Conservation (phyloP, 2,888 invertebrate species). For the Tholera decimalis region DNA sequence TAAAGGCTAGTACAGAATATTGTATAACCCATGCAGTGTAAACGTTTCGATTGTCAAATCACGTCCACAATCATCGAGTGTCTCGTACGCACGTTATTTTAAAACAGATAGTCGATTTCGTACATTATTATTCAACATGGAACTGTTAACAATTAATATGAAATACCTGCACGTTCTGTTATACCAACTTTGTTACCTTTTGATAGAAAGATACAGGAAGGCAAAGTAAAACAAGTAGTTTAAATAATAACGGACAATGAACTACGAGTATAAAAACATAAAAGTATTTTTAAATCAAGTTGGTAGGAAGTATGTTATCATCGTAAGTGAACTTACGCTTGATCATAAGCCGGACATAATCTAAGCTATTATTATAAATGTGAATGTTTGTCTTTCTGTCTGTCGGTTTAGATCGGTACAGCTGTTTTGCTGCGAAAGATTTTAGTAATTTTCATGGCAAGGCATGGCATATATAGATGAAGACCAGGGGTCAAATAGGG, state of each 20-base stretch:
- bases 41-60: conserved; percentile 53
- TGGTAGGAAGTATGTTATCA: conserved; percentile 9
- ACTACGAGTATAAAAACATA: conserved; percentile 14
- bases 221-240: conserved; percentile 20
- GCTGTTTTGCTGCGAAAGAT: too few relatives aligned
- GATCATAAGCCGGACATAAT: not conserved
- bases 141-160: conserved; percentile 48
- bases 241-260: conserved; percentile 13
- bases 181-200: conserved; percentile 36
- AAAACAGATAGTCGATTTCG: conserved; percentile 58
- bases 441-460: too few relatives aligned
- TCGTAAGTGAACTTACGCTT: not conserved
- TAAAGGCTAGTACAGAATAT: conserved; percentile 10
- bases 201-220: conserved; percentile 15
- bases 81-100: conserved; percentile 43
- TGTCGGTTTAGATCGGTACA: too few relatives aligned
- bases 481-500: too few relatives aligned
- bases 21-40: conserved; percentile 51
- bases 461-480: too few relatives aligned
- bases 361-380: too few relatives aligned
- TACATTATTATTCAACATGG: conserved; percentile 61
- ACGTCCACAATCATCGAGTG: conserved; percentile 32
- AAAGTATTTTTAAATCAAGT: not conserved
- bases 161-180: conserved; percentile 58
- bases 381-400: too few relatives aligned